Base-by-base conservation (phyloP, 2,888 invertebrate species). In the Eupelmus urozonus region DNA sequence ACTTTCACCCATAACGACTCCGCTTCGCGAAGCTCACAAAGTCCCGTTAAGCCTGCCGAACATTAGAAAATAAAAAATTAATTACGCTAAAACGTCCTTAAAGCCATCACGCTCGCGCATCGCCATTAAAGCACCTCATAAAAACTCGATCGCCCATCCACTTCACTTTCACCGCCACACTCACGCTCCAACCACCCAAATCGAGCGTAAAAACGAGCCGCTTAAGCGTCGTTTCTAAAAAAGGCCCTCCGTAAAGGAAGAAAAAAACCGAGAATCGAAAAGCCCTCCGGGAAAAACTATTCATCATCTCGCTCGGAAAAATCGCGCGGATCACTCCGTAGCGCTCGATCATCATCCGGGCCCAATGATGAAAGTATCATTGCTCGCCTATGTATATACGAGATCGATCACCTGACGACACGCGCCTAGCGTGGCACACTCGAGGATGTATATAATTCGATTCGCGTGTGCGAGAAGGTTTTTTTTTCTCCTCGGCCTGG, bases 381-480 rank as follows among this genome's bases (percentile, higher is more conserved):
- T 49, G 60, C 27, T 67, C 67, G 77, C 72, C 60, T 69, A 71
- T 34, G 62, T 29, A 2, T 72, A 78, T 73, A 72, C 73, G 62
- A 40, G 78, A 78, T 78, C 73, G 76, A 78, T 78, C 78, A 78
- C 78, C 78, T 73, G 78, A 78, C 73, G 65, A 49, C 23, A 29
- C 3, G 25, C 69, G 55, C 5, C n/a, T 16, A 20, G 29, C 55
- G 20, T 34, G 9, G 34, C 34, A 34, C 3, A 34, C 34, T 34
- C 9, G 3, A 34, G 34, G 42, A 53, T 20, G 1, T 34, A 55
- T 67, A 3, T 34, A 34, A 5, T 34, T 34, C 9, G 34, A n/a
- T n/a, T 34, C 34, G 34, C 34, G 34, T 34, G 34, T 34, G 9
- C 34, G 34, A 34, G 34, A 34, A 34, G 5, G 34, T 34, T 34